phyloP scores from a whole-genome alignment of 2,797 vertebrate species.

The Erethizon dorsatum region DNA sequence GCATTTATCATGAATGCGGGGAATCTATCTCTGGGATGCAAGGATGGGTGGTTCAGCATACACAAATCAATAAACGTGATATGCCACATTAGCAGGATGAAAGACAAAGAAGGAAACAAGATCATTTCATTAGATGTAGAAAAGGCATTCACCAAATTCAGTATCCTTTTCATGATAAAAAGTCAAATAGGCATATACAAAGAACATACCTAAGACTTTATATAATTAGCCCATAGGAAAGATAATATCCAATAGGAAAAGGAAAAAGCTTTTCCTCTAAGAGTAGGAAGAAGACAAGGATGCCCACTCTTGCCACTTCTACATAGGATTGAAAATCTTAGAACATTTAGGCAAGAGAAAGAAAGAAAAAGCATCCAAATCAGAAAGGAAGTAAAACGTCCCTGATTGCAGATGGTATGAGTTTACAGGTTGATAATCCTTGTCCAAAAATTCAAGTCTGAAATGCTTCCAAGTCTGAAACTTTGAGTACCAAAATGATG shows the following conservation, averaged over 20 bases:
- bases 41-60: not conserved
- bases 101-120: not conserved
- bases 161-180: not conserved
- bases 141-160: not conserved
- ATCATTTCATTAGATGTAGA: not conserved
- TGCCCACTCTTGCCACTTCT: not conserved
- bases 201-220: not conserved
- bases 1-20: not conserved
- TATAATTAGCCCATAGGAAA: not conserved
- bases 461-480: not conserved
- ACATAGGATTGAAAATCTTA: not conserved
- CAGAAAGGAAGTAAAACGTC: not conserved
- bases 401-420: not conserved
- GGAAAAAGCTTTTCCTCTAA: not conserved
- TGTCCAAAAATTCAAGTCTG: not conserved
- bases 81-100: not conserved
- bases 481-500: not conserved
- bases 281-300: not conserved
- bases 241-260: not conserved
- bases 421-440: not conserved
- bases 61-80: not conserved
- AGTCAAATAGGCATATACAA: not conserved
- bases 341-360: not conserved
- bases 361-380: not conserved
- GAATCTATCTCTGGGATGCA: not conserved